Evolutionary conservation across 2,888 invertebrate genomes (phyloP).

Genomic region (Volucella inflata): DNA sequence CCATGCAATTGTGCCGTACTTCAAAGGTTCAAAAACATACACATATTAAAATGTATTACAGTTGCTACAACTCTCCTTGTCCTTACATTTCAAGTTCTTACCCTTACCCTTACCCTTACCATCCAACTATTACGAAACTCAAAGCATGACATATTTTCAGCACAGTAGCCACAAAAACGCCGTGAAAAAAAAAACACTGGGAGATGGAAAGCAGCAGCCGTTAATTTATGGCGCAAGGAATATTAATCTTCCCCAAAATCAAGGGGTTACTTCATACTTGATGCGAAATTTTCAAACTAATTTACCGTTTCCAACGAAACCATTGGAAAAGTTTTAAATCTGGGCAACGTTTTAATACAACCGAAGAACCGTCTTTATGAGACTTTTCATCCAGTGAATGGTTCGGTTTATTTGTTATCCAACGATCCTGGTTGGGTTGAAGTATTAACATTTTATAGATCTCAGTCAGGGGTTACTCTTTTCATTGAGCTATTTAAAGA

Average conservation of each 20-base stretch:
- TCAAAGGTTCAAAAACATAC: background rate
- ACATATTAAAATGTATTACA: background rate
- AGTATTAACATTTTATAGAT: slow-evolving; percentile 57
- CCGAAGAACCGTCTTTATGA: background rate
- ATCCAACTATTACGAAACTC: too few relatives aligned
- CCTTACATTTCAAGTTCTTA: too few relatives aligned
- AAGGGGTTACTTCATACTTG: slow-evolving; percentile 36
- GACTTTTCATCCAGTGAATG: slow-evolving; percentile 30
- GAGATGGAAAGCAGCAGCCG: too few relatives aligned
- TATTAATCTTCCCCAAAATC: slow-evolving; percentile 15
- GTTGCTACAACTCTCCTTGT: background rate
- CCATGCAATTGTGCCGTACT: slow-evolving; percentile 18
- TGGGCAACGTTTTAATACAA: slow-evolving; percentile 37
- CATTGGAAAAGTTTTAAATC: slow-evolving; percentile 62
- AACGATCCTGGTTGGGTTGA: slow-evolving; percentile 1
- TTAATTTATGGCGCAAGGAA: background rate
- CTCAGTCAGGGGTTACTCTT: slow-evolving; percentile 26
- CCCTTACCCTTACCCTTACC: too few relatives aligned
- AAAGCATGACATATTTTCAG: too few relatives aligned
- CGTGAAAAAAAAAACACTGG: too few relatives aligned
- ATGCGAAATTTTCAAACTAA: slow-evolving; percentile 30
- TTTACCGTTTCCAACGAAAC: slow-evolving; percentile 35
- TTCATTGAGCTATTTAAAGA: slow-evolving; percentile 68
- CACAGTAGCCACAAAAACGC: too few relatives aligned
- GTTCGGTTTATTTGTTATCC: slow-evolving; percentile 59